phyloP scores from a whole-genome alignment of 2,888 invertebrate genomes.

The Pterobdella sp. region DNA sequence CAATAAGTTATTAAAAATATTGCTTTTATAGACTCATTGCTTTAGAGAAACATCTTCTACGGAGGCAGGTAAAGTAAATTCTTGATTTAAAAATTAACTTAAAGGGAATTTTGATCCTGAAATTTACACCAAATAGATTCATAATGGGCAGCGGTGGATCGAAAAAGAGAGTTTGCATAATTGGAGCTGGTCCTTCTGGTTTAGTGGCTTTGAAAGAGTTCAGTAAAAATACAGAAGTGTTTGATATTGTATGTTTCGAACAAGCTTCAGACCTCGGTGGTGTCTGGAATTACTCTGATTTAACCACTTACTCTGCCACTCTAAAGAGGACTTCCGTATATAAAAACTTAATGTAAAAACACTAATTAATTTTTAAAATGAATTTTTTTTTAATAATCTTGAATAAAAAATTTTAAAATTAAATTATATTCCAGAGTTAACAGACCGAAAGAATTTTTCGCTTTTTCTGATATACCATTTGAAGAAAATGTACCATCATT shows the following conservation, averaged over 20 bases:
- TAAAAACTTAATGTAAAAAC: too few species aligned
- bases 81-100: too few species aligned
- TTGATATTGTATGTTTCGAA: slow-evolving; percentile 25
- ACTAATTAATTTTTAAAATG: too few species aligned
- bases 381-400: too few species aligned
- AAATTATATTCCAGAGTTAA: too few species aligned
- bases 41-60: neutral
- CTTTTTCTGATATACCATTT: too few species aligned
- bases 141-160: neutral
- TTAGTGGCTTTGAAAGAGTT: neutral
- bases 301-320: too few species aligned
- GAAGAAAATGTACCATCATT: too few species aligned
- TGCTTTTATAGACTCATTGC: neutral
- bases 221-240: neutral
- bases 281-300: slow-evolving; percentile 26
- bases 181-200: slow-evolving; percentile 2
- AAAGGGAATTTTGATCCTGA: neutral
- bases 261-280: slow-evolving; percentile 18
- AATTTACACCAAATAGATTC: neutral
- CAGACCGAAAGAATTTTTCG: too few species aligned
- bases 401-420: too few species aligned
- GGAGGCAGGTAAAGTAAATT: too few species aligned
- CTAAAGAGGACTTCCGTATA: too few species aligned
- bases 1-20: slow-evolving; percentile 9
- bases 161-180: neutral